These are phyloP conservation scores for Pontoporia blainvillei DNA, from an alignment of 2,113 vertebrate genomes.

Conservation along the genomic window DNA sequence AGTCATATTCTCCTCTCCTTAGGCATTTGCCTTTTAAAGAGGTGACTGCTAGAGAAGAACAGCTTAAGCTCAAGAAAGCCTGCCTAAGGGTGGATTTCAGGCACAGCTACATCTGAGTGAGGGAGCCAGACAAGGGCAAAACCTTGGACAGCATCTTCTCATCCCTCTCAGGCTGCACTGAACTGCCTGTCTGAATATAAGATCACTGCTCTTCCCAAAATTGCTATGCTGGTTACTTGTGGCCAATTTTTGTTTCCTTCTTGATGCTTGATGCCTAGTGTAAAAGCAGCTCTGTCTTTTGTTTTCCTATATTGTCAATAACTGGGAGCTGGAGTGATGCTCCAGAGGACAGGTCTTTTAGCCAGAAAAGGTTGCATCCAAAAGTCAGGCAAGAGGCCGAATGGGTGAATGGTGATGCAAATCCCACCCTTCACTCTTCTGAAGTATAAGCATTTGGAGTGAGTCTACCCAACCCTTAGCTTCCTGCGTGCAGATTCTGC, in stretches of 20 bases:
- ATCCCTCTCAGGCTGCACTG: background rate
- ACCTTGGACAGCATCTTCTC: background rate
- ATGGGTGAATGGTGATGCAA: background rate
- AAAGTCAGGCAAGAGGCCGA: background rate
- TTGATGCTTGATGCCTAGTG: background rate
- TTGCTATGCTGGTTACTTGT: background rate
- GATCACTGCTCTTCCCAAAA: background rate
- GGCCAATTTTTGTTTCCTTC: background rate
- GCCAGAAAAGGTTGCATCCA: background rate
- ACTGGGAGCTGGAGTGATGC: background rate
- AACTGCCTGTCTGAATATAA: background rate
- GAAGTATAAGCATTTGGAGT: background rate
- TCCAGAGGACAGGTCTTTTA: background rate
- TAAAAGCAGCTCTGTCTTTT: background rate
- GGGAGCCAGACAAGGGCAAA: background rate
- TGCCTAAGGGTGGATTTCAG: background rate
- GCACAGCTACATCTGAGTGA: background rate
- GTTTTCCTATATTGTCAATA: background rate
- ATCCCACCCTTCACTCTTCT: background rate
- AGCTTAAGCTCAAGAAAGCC: background rate
- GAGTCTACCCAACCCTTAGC: background rate
- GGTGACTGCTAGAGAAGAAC: background rate
- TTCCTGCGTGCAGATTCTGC: background rate
- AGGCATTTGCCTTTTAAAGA: background rate
- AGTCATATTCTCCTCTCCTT: background rate